phyloP scores from a whole-genome alignment of 2,797 vertebrate genomes.

The Myotis pilosus region DNA sequence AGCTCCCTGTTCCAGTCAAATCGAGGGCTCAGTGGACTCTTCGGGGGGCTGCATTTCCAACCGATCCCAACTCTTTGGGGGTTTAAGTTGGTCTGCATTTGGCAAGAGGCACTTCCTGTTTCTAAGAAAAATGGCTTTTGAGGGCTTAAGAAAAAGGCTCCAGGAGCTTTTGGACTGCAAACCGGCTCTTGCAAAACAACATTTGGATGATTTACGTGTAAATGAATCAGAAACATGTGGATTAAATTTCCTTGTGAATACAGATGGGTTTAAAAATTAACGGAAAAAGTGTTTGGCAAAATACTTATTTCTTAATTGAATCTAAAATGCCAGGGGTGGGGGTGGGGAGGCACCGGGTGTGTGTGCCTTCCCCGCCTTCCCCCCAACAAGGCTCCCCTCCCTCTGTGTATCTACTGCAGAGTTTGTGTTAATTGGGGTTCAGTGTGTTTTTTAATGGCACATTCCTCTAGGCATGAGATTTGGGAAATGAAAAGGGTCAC shows the following conservation, averaged over 20 bases:
- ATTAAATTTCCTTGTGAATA: conserved; percentile 80
- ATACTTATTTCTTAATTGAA: conserved; percentile 64
- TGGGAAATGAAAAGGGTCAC: conserved; percentile 1
- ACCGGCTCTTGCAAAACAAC: conserved; percentile 77
- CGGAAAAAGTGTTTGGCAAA: conserved; percentile 79
- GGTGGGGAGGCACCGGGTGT: not conserved
- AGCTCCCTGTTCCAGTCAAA: not conserved
- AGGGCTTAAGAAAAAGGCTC: conserved; percentile 71
- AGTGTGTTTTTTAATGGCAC: not conserved
- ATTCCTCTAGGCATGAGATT: not conserved
- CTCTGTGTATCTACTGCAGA: not conserved
- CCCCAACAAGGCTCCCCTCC: not conserved
- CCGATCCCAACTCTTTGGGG: conserved; percentile 56
- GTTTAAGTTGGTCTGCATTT: conserved; percentile 70
- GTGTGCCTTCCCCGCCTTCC: not conserved
- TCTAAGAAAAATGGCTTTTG: conserved; percentile 79
- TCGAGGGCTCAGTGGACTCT: conserved; percentile 25
- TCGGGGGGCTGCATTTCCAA: conserved; percentile 51
- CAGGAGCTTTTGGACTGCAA: conserved; percentile 74
- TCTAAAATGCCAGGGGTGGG: conserved; percentile 46
- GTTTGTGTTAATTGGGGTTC: not conserved
- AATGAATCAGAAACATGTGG: conserved; percentile 82
- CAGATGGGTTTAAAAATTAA: conserved; percentile 81
- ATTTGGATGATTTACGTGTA: conserved; percentile 80
- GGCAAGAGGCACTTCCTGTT: conserved; percentile 77